Percentiles rank a stretch among this genome's conserved stretches.
These are phyloP conservation scores for Patella ulyssiponensis DNA, from an alignment of 2,888 invertebrate genomes.

Conservation along the genomic window DNA sequence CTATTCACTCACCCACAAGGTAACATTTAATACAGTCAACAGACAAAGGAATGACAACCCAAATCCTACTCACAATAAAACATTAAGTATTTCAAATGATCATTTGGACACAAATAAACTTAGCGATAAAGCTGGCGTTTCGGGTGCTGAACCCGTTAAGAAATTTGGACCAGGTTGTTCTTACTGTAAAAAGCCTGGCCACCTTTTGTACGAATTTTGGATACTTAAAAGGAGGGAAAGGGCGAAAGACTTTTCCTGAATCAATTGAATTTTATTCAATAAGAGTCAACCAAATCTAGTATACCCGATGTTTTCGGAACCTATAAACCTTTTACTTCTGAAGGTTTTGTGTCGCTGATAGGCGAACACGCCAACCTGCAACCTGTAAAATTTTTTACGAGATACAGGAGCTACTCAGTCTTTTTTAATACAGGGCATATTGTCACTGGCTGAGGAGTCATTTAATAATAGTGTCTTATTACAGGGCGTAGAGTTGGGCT, in stretches of 20 bases:
- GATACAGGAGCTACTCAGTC: conserved; percentile 41
- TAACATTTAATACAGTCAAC: too few relatives aligned
- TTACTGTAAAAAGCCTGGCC: conserved; percentile 29
- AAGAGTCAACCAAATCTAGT: conserved; percentile 16
- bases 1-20: background rate
- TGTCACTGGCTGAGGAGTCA: conserved; percentile 30
- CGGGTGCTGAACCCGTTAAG: too few relatives aligned
- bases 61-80: too few relatives aligned
- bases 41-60: too few relatives aligned
- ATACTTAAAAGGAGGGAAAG: conserved; percentile 21
- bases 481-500: conserved; percentile 34
- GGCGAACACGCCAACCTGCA: background rate
- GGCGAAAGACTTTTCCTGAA: background rate
- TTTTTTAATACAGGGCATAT: conserved; percentile 31
- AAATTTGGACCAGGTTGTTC: background rate
- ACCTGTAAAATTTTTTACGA: conserved; percentile 31
- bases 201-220: conserved; percentile 31
- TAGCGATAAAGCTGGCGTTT: too few relatives aligned
- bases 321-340: conserved; percentile 33
- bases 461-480: conserved; percentile 32
- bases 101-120: too few relatives aligned
- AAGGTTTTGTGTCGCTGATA: conserved; percentile 33
- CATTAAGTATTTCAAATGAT: too few relatives aligned
- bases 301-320: conserved; percentile 24
- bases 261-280: conserved; percentile 13